Base-by-base conservation (phyloP, 2,888 invertebrate species). In the Meandrusa payeni region DNA sequence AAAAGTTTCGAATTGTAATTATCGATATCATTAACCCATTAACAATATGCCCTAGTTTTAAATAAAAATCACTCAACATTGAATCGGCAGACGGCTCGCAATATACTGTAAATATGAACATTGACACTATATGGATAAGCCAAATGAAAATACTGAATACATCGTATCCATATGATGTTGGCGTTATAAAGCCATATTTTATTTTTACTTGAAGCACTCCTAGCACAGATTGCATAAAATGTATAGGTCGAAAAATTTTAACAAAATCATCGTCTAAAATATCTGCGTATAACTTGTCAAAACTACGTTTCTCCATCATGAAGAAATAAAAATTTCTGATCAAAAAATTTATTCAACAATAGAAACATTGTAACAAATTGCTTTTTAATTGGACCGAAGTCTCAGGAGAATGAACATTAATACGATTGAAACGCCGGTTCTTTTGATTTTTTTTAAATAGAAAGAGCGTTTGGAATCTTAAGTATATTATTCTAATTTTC, bases 241-340 rank as follows among this genome's bases (percentile, higher is more conserved):
- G 71, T 15, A 68, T 52, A 0, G 68, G 64, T 50, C 51, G 55
- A 37, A 78, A 80, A 22, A 70, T 55, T 40, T 52, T 47, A 4
- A 71, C 49, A 19, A 80, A 77, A 17, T 76, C 69, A 2, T 76
- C 68, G 15, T 73, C 70, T 26, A 81, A 51, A 10, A 76, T 61
- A 46, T 79, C 76, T 11, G 54, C 56, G 1, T 67, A 61, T 2
- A 76, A 47, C 3, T 48, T 50, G 47, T 75, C 73, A 11, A 45
- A 5, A 13, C 17, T 17, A 10, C 15, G 3, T 40, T 23, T 34
- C 5, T 7, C 10, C 44, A 45, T 45, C 11, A 12, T 3, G 19
- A 37, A 10, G 6, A 17, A 15, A 9, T 3, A n/a, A 5, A 5
- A 13, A 13, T 23, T 23, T 23, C 23, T 23, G 7, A n/a, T n/a